phyloP scores from a whole-genome alignment of 2,113 vertebrate species.

The Anhinga rufa region DNA sequence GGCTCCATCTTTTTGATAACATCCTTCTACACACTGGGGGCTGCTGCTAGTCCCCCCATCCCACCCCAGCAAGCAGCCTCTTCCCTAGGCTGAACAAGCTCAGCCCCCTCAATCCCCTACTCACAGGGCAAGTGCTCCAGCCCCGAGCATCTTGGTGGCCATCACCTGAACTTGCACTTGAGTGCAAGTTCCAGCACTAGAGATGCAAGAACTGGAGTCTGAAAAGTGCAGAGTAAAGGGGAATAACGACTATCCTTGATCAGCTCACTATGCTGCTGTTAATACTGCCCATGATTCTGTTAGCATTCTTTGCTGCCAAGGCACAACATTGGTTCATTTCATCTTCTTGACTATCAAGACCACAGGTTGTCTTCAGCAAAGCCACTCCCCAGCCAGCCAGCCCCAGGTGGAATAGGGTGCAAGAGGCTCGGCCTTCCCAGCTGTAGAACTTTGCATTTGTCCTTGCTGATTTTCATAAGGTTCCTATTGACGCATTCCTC shows the following conservation, averaged over 20 bases:
- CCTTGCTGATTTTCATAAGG: neutral
- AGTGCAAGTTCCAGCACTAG: neutral
- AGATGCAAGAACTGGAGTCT: neutral
- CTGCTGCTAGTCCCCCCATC: neutral
- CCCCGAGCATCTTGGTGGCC: neutral
- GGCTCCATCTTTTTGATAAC: neutral
- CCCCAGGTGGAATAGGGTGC: neutral
- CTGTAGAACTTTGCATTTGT: neutral
- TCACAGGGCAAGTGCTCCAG: neutral
- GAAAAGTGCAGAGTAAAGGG: neutral
- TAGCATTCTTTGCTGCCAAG: neutral
- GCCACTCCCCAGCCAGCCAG: neutral
- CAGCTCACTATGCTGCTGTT: neutral
- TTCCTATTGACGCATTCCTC: neutral
- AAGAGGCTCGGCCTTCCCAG: neutral
- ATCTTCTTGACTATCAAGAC: neutral
- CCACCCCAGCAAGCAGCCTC: neutral
- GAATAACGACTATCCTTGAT: neutral
- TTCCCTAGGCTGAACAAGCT: neutral
- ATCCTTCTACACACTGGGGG: neutral
- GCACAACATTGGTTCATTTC: neutral
- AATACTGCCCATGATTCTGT: neutral
- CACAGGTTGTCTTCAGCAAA: neutral
- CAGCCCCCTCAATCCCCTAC: neutral
- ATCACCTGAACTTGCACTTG: neutral